Base-by-base conservation (phyloP, 2,888 invertebrate species). In the Chymomyza procnemis region DNA sequence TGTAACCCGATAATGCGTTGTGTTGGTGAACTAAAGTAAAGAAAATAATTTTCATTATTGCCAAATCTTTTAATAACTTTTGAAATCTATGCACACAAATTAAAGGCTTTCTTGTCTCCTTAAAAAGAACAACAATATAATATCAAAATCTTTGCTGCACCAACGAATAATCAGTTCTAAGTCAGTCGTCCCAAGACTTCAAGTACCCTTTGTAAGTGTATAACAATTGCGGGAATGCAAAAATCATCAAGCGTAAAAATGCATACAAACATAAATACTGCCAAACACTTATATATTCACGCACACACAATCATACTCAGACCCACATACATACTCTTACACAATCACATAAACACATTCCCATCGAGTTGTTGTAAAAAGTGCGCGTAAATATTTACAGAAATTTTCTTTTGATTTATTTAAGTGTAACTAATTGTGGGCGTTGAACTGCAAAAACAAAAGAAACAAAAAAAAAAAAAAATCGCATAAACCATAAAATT, bases 391-490 rank as follows among this genome's bases (percentile, higher is more conserved):
- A 81, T 86, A 71, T 86, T 86, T 81, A 71, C 79, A 78, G 66
- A 69, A 54, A 76, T 78, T 73, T 82, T 78, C 61, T 82, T 82
- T 85, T 82, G 83, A 87, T 85, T 87, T 83, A 87, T 83, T 83
- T 85, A 76, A 75, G 84, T 83, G 83, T 80, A 87, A 83, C 83
- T 83, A 87, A 83, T 83, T 83, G 87, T 75, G 87, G 87, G 83
- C 83, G 83, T 87, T 83, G 83, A 87, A 87, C 78, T 76, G 83
- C 67, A 75, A 69, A 74, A 52, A 67, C n/a, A 77, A 70, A 67
- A 68, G 19, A 55, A 56, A 6, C 48, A 72, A 73, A 50, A 34
- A 58, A 41, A 48, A 57, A 46, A 2, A 9, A 57, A 2, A 55
- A 21, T 6, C 19, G 21, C 71, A 59, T 21, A 21, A 21, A 54